Conservation (phyloP, 2,888 invertebrate genomes). For the Scrobipalpa costella region DNA sequence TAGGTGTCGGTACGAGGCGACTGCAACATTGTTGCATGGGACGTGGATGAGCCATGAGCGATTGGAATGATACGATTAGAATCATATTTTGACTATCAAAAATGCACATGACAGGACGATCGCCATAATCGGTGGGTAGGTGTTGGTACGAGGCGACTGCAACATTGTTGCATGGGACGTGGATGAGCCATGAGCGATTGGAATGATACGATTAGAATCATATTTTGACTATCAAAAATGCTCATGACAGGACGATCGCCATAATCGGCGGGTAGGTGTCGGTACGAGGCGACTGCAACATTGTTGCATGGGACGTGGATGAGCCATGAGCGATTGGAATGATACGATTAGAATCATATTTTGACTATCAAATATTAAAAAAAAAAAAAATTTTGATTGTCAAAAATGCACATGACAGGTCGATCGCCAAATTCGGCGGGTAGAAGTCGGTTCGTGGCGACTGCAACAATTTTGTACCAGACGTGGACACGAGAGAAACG, state of each 20-base stretch:
- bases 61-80: not conserved
- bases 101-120: slow-evolving; percentile 47
- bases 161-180: slow-evolving; percentile 51
- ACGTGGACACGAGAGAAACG: too few relatives aligned
- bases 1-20: slow-evolving; percentile 34
- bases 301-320: slow-evolving; percentile 44
- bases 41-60: not conserved
- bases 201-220: not conserved
- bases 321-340: not conserved
- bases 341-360: not conserved
- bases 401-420: slow-evolving; percentile 47
- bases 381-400: too few relatives aligned
- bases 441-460: slow-evolving; percentile 34
- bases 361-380: too few relatives aligned
- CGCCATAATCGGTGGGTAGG: slow-evolving; percentile 47
- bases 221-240: too few relatives aligned
- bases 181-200: not conserved
- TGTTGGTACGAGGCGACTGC: slow-evolving; percentile 37
- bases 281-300: slow-evolving; percentile 43
- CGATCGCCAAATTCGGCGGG: slow-evolving; percentile 47
- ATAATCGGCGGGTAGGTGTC: slow-evolving; percentile 45
- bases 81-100: too few relatives aligned
- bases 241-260: slow-evolving; percentile 51
- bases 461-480: slow-evolving; percentile 55
- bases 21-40: slow-evolving; percentile 54